A percentile compares a stretch with the other conserved stretches of the same genome.
Conservation (phyloP, 2,797 vertebrate species). For the Fistularia commersonii region DNA sequence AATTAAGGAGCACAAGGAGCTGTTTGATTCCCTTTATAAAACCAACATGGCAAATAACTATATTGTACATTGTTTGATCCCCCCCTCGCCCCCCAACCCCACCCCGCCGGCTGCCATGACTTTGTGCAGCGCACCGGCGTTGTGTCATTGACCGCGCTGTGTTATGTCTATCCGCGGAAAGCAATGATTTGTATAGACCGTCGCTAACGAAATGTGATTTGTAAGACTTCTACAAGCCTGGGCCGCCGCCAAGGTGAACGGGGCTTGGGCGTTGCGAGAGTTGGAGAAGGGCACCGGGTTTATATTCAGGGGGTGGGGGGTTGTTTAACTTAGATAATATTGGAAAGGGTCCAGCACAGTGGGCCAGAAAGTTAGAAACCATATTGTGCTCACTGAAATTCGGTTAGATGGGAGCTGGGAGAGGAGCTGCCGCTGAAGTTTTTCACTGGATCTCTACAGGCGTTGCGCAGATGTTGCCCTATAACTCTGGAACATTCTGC, state of each 20-base stretch:
- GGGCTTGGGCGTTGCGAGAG: constrained; percentile 33
- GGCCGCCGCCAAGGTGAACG: constrained; percentile 29
- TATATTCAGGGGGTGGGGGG: constrained; percentile 33
- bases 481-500: constrained; percentile 79
- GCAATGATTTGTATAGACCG: constrained; percentile 52
- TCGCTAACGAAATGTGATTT: constrained; percentile 52
- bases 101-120: constrained; percentile 17
- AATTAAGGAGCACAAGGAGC: constrained; percentile 74
- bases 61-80: constrained; percentile 54
- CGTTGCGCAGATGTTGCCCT: constrained; percentile 77
- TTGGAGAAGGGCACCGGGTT: constrained; percentile 44
- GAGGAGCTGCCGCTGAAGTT: constrained; percentile 15
- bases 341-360: constrained; percentile 48
- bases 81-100: background rate
- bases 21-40: constrained; percentile 67
- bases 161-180: constrained; percentile 57
- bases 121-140: constrained; percentile 26
- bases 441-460: constrained; percentile 59
- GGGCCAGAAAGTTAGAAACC: constrained; percentile 36
- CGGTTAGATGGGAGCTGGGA: constrained; percentile 19
- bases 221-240: constrained; percentile 31
- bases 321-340: constrained; percentile 49
- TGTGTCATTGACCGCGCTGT: constrained; percentile 45
- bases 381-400: constrained; percentile 24
- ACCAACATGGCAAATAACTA: constrained; percentile 58